These are phyloP conservation scores for Trididemnum nubilum DNA, from an alignment of 23 tunicate genomes.

Conservation along the genomic window DNA sequence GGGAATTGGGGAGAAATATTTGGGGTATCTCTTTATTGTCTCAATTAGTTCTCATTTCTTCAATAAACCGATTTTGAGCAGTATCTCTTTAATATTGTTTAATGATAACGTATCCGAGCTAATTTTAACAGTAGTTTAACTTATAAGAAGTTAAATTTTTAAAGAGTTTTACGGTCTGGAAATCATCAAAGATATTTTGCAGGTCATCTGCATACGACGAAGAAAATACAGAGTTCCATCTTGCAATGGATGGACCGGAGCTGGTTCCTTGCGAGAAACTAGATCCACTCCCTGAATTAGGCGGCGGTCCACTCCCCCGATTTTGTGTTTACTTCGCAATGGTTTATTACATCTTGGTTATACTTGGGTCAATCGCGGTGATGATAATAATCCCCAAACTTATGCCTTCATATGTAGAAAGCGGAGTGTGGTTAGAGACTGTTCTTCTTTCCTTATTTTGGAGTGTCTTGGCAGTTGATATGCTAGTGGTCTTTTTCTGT, in stretches of 20 bases:
- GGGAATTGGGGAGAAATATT: too few relatives aligned
- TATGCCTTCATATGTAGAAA: conserved; percentile 20
- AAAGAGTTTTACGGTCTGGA: too few relatives aligned
- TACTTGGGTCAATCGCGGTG: background rate
- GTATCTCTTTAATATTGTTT: too few relatives aligned
- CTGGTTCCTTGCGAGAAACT: conserved; percentile 89
- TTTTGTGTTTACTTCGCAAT: conserved; percentile 54
- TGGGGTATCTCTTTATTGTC: too few relatives aligned
- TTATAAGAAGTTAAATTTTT: too few relatives aligned
- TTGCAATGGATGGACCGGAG: conserved; percentile 70
- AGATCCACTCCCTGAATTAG: conserved; percentile 44
- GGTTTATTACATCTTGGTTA: conserved; percentile 41
- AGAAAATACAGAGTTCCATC: background rate
- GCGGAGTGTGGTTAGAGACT: conserved; percentile 57
- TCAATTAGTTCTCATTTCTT: too few relatives aligned
- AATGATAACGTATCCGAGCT: too few relatives aligned
- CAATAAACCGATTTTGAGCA: too few relatives aligned
- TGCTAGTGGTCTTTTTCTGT: conserved; percentile 12
- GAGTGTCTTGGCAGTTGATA: conserved; percentile 50
- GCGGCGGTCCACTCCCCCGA: conserved; percentile 49
- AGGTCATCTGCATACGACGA: background rate
- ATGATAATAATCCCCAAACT: conserved; percentile 30
- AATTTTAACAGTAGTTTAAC: too few relatives aligned
- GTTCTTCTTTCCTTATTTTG: conserved; percentile 46
- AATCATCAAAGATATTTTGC: too few relatives aligned